Conservation (phyloP, 1,140 invertebrate species). For the Cyclina sinensis region DNA sequence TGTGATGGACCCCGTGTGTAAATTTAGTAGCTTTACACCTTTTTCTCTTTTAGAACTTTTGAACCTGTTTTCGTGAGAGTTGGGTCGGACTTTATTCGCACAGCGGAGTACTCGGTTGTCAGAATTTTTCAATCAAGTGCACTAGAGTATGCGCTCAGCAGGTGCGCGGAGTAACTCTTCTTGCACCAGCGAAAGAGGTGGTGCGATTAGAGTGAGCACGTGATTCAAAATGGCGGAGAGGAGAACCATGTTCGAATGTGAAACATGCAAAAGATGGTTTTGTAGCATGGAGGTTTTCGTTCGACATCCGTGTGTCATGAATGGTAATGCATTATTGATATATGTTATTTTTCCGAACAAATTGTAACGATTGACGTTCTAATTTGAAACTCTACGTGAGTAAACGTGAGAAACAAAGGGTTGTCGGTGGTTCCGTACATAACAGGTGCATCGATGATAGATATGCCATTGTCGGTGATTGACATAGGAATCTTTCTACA, state of each 20-base stretch:
- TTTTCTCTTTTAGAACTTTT: too few relatives aligned
- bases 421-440: too few relatives aligned
- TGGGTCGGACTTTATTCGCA: background rate
- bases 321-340: background rate
- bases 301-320: background rate
- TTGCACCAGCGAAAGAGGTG: background rate
- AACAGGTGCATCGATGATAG: too few relatives aligned
- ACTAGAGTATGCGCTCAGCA: background rate
- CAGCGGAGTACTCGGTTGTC: background rate
- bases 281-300: background rate
- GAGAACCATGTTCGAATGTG: background rate
- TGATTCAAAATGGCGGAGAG: background rate
- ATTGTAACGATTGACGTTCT: background rate
- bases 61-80: too few relatives aligned
- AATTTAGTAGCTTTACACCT: too few relatives aligned
- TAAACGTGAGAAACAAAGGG: too few relatives aligned
- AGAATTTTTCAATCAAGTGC: constrained; percentile 1
- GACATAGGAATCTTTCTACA: too few relatives aligned
- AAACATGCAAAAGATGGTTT: background rate
- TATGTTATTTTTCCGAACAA: background rate
- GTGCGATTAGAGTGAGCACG: background rate
- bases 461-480: too few relatives aligned
- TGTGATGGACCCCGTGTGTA: too few relatives aligned
- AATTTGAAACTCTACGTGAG: too few relatives aligned
- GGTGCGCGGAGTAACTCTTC: constrained; percentile 8